phyloP scores from a whole-genome alignment of 2,797 vertebrate species.

The Mus spretus region DNA sequence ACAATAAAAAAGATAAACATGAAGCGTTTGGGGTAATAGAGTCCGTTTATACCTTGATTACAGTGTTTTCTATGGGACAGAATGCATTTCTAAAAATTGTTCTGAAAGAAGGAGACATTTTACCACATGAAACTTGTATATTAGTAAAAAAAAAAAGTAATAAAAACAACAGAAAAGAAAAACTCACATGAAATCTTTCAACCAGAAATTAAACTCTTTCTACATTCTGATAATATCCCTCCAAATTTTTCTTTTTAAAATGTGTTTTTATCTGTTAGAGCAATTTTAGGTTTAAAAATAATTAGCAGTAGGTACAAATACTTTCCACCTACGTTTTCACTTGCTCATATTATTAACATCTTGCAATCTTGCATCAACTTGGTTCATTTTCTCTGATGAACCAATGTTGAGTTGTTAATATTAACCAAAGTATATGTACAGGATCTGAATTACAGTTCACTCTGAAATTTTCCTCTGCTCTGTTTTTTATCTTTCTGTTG shows the following conservation, averaged over 20 bases:
- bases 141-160: neutral
- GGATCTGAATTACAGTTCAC: neutral
- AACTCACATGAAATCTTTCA: neutral
- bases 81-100: slow-evolving; percentile 11
- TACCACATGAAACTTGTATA: neutral
- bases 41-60: slow-evolving; percentile 6
- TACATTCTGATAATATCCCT: neutral
- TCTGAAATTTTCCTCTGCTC: neutral
- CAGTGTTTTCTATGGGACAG: neutral
- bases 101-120: neutral
- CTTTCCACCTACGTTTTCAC: neutral
- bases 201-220: neutral
- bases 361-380: neutral
- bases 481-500: neutral
- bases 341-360: neutral
- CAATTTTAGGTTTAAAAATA: slow-evolving; percentile 11
- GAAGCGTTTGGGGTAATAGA: neutral
- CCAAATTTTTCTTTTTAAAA: slow-evolving; percentile 27
- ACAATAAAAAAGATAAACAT: neutral
- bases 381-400: neutral
- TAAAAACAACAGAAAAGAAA: slow-evolving; percentile 22
- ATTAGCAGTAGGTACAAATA: neutral
- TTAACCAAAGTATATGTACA: neutral
- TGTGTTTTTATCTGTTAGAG: slow-evolving; percentile 16
- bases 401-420: neutral